These are phyloP conservation scores for Coregonus ussuriensis DNA, from an alignment of 2,797 vertebrate species.

Conservation along the genomic window DNA sequence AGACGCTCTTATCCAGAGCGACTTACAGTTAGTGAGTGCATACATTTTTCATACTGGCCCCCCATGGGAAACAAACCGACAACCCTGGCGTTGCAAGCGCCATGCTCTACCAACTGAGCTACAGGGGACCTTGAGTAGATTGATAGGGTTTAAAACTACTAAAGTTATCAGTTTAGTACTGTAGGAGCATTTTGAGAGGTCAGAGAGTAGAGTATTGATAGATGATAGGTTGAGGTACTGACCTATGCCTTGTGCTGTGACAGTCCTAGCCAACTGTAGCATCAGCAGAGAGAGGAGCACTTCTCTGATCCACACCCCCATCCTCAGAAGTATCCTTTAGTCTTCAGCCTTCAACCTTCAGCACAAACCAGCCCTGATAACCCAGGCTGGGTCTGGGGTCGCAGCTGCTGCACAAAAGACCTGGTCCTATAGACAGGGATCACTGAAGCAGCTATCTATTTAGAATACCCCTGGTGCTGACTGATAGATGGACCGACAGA, in stretches of 20 bases:
- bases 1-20: no score
- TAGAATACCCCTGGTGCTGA: slow-evolving; percentile 5
- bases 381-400: background rate
- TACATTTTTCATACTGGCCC: no score
- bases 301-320: slow-evolving; percentile 57
- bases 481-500: background rate
- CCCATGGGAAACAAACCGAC: no score
- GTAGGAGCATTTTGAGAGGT: background rate
- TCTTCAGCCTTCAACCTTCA: background rate
- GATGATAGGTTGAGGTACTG: slow-evolving; percentile 61
- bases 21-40: no score
- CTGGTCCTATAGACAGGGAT: slow-evolving; percentile 9
- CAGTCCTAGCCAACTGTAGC: slow-evolving; percentile 73
- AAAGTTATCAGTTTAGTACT: background rate
- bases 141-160: background rate
- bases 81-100: no score
- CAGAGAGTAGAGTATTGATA: background rate
- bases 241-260: slow-evolving; percentile 84
- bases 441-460: slow-evolving; percentile 8
- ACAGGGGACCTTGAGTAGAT: background rate
- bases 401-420: background rate
- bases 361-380: background rate
- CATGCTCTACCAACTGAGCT: no score
- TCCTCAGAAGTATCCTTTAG: slow-evolving; percentile 43
- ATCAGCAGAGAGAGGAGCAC: slow-evolving; percentile 74